A percentile compares a stretch with the other conserved stretches of the same genome.
Evolutionary conservation across 2,113 vertebrate species (phyloP).

Genomic region (Sceloporus tristichus): DNA sequence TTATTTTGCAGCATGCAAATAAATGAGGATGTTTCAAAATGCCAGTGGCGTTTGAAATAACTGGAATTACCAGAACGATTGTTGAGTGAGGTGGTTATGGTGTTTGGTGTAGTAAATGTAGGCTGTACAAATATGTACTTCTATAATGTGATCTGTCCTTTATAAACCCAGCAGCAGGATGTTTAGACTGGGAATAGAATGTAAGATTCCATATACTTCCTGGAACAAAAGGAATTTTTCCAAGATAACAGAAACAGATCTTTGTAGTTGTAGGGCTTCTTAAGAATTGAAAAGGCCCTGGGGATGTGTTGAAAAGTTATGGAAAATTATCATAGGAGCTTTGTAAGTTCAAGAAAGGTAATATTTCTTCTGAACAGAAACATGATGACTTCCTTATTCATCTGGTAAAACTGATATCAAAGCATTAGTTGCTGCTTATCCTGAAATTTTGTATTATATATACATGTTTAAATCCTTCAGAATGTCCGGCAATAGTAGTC

Average conservation of each 20-base stretch:
- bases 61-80: slow-evolving; percentile 54
- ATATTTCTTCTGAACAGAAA: neutral
- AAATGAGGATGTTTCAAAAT: slow-evolving; percentile 44
- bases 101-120: slow-evolving; percentile 44
- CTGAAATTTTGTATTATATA: neutral
- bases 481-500: neutral
- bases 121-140: slow-evolving; percentile 30
- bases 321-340: neutral
- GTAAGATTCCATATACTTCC: slow-evolving; percentile 48
- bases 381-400: neutral
- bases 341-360: neutral
- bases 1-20: slow-evolving; percentile 55
- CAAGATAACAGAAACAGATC: slow-evolving; percentile 39
- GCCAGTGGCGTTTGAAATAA: slow-evolving; percentile 38
- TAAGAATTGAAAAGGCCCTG: slow-evolving; percentile 5
- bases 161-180: slow-evolving; percentile 28
- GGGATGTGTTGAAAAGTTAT: neutral
- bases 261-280: slow-evolving; percentile 34
- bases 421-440: slow-evolving; percentile 31
- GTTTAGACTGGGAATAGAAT: slow-evolving; percentile 44
- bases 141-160: neutral
- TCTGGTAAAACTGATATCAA: neutral
- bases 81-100: slow-evolving; percentile 26
- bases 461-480: slow-evolving; percentile 22
- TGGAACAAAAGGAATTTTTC: slow-evolving; percentile 3